phyloP scores from a whole-genome alignment of 2,888 invertebrate species.

The Drosophila borealis region DNA sequence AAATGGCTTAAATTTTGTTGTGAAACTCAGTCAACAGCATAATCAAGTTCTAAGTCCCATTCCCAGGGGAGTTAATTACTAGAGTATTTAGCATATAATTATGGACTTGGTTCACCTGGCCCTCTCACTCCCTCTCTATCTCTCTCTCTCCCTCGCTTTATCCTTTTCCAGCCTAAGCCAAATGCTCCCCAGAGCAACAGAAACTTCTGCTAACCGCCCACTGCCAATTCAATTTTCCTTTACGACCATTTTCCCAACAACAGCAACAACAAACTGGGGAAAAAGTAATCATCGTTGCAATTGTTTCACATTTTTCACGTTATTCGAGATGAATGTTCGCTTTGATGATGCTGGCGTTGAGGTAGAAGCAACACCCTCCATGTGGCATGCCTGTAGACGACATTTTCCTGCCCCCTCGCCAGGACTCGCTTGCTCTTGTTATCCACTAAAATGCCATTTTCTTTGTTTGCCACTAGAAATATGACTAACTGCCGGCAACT shows the following conservation, averaged over 20 bases:
- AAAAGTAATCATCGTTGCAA: slow-evolving; percentile 80
- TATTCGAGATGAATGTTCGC: slow-evolving; percentile 68
- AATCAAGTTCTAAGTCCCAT: slow-evolving; percentile 49
- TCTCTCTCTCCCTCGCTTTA: not conserved
- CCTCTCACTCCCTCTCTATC: not conserved
- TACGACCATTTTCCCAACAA: slow-evolving; percentile 57
- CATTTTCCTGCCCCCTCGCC: slow-evolving; percentile 46
- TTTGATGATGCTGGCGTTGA: slow-evolving; percentile 68
- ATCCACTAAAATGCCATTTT: slow-evolving; percentile 38
- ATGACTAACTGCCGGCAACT: slow-evolving; percentile 71
- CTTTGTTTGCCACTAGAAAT: slow-evolving; percentile 56
- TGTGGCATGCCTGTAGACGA: slow-evolving; percentile 74
- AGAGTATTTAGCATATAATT: slow-evolving; percentile 78
- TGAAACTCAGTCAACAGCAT: slow-evolving; percentile 44
- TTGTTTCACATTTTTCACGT: slow-evolving; percentile 79
- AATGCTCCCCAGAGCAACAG: slow-evolving; percentile 57
- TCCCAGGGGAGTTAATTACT: slow-evolving; percentile 73
- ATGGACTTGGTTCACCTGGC: slow-evolving; percentile 58
- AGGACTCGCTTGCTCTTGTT: slow-evolving; percentile 1
- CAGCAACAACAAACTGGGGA: slow-evolving; percentile 45
- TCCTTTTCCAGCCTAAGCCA: slow-evolving; percentile 23
- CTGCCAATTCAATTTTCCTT: slow-evolving; percentile 77
- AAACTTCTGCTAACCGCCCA: slow-evolving; percentile 58
- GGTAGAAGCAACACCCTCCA: slow-evolving; percentile 25
- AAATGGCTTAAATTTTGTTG: slow-evolving; percentile 58